Evolutionary conservation across 2,888 invertebrate genomes (phyloP), one percentile per base, ranked within the genome.

Genomic region (Heliconius cydno): DNA sequence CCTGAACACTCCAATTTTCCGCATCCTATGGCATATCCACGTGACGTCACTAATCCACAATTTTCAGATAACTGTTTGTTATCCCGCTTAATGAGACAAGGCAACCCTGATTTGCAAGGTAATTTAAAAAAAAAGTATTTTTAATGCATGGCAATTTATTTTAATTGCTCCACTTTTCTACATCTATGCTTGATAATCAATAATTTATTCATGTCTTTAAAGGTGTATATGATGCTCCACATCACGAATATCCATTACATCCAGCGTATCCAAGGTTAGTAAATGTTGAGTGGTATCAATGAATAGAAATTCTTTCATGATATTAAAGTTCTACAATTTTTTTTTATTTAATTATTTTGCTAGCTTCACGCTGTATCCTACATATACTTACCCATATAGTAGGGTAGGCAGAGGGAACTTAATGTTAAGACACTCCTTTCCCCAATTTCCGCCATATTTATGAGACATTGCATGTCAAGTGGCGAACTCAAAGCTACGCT

Each of bases 1-100:
- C 80, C 78, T 68, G 83, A 86, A 10, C 75, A 65, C 38, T 25
- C 13, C 25, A 65, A 66, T 30, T 12, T 41, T 28, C 46, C 28
- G 19, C 76, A 82, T 77, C 67, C 75, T 13, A 73, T 77, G 15
- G 38, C 52, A 3, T 86, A 87, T 82, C 76, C 82, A n/a, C 72
- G 79, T 75, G 86, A 87, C 19, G 79, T 82, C 25, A 70, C 82
- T 72, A 79, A 82, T 34, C 76, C 83, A 60, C 85, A 86, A 38
- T 81, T 89, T n/a, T 80, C 88, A 25, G 91, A 91, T 12, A 88
- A 87, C 25, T 94, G 93, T 84, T 84, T 92, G 28, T 82, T 92
- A 41, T 90, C 90, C 15, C 90, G 89, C 77, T 85, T 93, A 66
- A 84, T 92, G 76, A 92, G 90, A 84, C 87, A 89, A 81, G 88